Conservation (phyloP, 2,113 vertebrate genomes). For the Pantherophis guttatus region DNA sequence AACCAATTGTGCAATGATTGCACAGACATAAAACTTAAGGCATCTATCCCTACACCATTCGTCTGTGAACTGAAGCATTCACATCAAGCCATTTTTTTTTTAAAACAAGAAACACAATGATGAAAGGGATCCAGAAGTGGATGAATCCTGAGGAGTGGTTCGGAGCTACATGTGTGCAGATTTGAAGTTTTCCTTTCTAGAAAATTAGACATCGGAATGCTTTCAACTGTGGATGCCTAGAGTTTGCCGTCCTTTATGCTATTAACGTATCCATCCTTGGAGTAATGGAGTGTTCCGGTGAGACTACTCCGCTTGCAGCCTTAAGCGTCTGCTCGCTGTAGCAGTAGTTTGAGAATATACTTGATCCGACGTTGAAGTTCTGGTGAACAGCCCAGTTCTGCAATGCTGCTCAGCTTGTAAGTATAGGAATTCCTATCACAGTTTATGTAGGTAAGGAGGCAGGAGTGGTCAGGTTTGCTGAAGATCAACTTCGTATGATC, state of each 20-base stretch:
- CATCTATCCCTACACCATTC: background rate
- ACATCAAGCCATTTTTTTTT: background rate
- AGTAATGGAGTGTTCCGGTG: constrained; percentile 38
- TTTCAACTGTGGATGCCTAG: background rate
- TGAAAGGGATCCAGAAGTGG: background rate
- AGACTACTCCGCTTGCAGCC: background rate
- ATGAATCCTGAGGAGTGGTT: background rate
- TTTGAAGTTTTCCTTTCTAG: background rate
- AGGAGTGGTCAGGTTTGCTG: constrained; percentile 85
- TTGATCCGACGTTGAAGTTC: constrained; percentile 84
- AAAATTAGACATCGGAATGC: background rate
- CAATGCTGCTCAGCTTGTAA: constrained; percentile 84
- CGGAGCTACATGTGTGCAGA: background rate
- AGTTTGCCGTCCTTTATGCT: background rate
- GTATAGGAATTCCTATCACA: constrained; percentile 86
- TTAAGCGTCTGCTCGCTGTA: constrained; percentile 80
- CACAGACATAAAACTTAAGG: constrained; percentile 3
- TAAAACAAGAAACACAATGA: background rate
- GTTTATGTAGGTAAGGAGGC: constrained; percentile 93
- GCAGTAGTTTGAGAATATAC: constrained; percentile 87
- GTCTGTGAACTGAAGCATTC: background rate
- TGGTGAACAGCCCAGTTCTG: constrained; percentile 84
- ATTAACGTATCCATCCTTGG: background rate
- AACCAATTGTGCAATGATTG: background rate
- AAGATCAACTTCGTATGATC: constrained; percentile 97